These are phyloP conservation scores for Gymnogyps californianus DNA, from an alignment of 2,113 vertebrate species.

Conservation along the genomic window DNA sequence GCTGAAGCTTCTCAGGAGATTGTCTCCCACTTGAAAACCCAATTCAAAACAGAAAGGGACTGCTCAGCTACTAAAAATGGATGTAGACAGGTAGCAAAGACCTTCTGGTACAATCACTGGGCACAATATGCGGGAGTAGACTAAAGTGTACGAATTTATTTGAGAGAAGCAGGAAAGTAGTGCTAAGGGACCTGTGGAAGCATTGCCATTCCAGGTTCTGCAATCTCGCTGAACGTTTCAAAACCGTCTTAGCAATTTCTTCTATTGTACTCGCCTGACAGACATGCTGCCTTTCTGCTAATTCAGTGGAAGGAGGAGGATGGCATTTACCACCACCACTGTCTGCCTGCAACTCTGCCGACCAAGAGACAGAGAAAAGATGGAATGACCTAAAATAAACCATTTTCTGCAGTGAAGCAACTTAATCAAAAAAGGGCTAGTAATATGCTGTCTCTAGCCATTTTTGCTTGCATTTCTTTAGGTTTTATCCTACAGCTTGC, in stretches of 20 bases:
- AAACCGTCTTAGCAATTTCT: not conserved
- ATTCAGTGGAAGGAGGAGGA: not conserved
- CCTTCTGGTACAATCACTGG: not conserved
- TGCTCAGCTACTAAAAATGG: not conserved
- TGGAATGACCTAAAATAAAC: not conserved
- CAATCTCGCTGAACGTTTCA: not conserved
- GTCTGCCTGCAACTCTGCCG: not conserved
- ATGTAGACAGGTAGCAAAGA: not conserved
- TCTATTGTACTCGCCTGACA: not conserved
- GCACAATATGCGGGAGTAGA: not conserved
- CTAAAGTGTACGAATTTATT: not conserved
- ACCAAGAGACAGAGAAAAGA: not conserved
- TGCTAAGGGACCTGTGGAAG: not conserved
- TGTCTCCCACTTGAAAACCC: not conserved
- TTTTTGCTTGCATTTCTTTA: not conserved
- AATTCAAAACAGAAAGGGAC: not conserved
- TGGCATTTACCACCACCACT: not conserved
- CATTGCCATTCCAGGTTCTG: not conserved
- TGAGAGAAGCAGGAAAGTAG: not conserved
- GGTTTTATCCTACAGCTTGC: constrained; percentile 1
- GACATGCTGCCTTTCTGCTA: not conserved
- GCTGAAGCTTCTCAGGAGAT: not conserved
- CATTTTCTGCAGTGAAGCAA: not conserved
- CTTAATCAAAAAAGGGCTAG: not conserved
- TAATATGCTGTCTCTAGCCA: not conserved